phyloP scores from a whole-genome alignment of 2,113 vertebrate genomes.

The Eira barbara region DNA sequence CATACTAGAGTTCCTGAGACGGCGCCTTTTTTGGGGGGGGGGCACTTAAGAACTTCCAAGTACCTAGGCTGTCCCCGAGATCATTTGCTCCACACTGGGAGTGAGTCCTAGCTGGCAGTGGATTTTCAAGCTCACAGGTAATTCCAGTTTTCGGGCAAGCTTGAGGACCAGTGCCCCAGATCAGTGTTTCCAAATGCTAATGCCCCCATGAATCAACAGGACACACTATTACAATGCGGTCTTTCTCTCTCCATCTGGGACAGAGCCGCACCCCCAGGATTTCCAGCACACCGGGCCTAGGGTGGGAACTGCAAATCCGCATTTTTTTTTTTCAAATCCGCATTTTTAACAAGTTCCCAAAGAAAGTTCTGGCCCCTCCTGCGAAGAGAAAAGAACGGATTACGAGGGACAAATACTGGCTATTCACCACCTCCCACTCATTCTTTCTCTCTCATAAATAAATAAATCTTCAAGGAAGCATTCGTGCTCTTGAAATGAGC shows the following conservation, averaged over 20 bases:
- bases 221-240: background rate
- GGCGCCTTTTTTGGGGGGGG: too few relatives aligned
- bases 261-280: background rate
- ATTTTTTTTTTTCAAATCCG: background rate
- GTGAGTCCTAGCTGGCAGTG: too few relatives aligned
- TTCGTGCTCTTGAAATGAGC: background rate
- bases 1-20: background rate
- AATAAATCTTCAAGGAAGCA: background rate
- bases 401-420: background rate
- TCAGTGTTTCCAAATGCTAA: background rate
- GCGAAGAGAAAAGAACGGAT: background rate
- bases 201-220: background rate
- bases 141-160: background rate
- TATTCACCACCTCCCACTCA: background rate
- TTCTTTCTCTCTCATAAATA: background rate
- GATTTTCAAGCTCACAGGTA: background rate
- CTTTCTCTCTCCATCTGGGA: background rate
- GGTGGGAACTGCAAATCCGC: background rate
- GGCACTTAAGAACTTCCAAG: background rate
- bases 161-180: background rate
- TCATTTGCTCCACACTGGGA: background rate
- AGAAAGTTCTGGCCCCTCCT: background rate
- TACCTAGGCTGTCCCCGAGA: background rate
- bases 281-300: background rate
- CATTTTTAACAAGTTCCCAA: background rate